Conservation (phyloP, 2,113 vertebrate species). For the Lynx canadensis region DNA sequence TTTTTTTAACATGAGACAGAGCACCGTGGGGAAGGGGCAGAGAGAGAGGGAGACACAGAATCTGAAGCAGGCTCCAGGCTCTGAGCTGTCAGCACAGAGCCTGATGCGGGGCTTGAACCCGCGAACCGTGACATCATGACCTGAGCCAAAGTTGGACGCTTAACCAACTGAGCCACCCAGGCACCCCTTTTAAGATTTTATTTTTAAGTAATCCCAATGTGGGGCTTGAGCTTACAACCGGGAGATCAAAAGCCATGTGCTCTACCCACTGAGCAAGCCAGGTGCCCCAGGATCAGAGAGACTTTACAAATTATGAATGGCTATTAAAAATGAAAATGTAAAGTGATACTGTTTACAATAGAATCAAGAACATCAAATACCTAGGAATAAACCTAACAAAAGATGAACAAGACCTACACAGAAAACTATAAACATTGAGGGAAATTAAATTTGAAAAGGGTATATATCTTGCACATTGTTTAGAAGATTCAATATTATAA, state of each 20-base stretch:
- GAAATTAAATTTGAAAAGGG: background rate
- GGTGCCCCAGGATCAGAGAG: background rate
- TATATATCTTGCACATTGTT: background rate
- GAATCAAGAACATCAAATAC: background rate
- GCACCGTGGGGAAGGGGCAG: no score
- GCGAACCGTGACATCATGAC: no score
- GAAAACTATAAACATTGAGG: background rate
- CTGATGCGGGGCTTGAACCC: no score
- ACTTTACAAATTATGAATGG: background rate
- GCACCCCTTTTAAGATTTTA: background rate
- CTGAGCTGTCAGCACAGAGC: no score
- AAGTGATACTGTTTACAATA: background rate
- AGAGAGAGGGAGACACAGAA: no score
- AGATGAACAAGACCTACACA: background rate
- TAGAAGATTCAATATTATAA: background rate
- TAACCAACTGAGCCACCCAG: no score
- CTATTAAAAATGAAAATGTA: background rate
- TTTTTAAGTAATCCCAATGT: background rate
- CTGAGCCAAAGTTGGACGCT: no score
- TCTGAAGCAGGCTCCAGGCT: no score
- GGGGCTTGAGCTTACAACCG: background rate
- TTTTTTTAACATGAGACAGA: no score
- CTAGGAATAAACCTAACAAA: constrained; percentile 1
- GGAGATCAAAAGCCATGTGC: background rate
- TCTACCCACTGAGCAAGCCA: background rate